These are phyloP conservation scores for Trichonephila inaurata DNA, from an alignment of 1,140 invertebrate genomes.

Conservation along the genomic window DNA sequence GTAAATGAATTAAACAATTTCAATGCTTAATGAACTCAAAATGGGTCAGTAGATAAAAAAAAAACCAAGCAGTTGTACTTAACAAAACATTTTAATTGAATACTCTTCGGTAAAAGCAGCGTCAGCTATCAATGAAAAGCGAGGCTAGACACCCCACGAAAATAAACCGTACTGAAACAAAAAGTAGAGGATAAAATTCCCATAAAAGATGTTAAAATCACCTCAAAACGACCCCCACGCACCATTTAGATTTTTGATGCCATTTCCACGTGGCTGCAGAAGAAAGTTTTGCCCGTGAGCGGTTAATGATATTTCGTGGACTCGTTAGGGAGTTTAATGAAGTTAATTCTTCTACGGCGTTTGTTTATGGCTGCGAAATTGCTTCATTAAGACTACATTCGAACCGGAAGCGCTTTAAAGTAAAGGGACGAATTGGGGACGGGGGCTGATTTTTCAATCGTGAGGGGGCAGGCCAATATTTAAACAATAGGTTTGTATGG, in stretches of 20 bases:
- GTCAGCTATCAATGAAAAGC: no score
- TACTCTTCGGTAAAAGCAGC: no score
- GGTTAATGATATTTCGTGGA: conserved; percentile 16
- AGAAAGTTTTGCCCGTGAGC: neutral
- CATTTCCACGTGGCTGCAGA: neutral
- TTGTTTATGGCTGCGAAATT: conserved; percentile 35
- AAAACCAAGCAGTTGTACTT: no score
- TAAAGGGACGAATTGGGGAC: neutral
- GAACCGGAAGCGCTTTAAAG: conserved; percentile 14
- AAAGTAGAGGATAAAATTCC: no score
- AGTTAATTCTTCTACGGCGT: conserved; percentile 39
- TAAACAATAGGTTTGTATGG: neutral
- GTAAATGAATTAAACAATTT: no score
- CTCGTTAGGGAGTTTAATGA: conserved; percentile 31
- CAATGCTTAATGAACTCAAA: no score
- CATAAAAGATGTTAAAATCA: no score
- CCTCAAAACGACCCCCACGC: neutral
- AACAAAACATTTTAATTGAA: no score
- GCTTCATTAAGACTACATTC: conserved; percentile 15
- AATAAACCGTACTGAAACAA: no score
- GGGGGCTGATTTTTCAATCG: neutral
- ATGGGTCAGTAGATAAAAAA: no score
- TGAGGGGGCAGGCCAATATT: neutral
- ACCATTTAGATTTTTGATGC: neutral
- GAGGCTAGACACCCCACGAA: no score